Evolutionary conservation across 2,888 invertebrate genomes (phyloP).

Genomic region (Thumatha senex): DNA sequence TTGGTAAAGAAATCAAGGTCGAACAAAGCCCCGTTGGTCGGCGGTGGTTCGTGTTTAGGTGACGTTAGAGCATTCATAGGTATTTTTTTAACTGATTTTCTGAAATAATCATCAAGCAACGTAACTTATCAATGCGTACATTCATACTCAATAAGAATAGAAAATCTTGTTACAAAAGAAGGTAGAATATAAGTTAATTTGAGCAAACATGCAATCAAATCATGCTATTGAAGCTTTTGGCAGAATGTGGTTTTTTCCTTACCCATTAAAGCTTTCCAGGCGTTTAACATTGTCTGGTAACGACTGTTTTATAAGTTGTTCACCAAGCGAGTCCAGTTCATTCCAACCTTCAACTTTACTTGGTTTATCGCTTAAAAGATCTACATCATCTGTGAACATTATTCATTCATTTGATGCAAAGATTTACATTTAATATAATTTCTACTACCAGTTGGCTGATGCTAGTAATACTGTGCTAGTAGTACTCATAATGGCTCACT

Average conservation of each 20-base stretch:
- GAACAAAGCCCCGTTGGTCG: constrained; percentile 56
- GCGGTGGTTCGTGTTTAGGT: constrained; percentile 52
- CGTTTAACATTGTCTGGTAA: constrained; percentile 77
- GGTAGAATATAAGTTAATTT: no score
- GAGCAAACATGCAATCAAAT: no score
- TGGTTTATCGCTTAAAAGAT: constrained; percentile 54
- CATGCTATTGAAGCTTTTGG: no score
- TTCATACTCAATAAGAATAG: no score
- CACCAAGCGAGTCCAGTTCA: constrained; percentile 91
- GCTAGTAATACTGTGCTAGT: no score
- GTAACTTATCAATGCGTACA: no score
- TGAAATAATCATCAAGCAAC: constrained; percentile 46
- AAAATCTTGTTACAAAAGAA: no score
- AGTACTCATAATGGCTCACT: no score
- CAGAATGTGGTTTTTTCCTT: constrained; percentile 5
- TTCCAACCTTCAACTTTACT: constrained; percentile 84
- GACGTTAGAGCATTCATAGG: constrained; percentile 85
- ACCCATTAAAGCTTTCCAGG: constrained; percentile 68
- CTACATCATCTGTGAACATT: constrained; percentile 59
- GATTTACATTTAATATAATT: no score
- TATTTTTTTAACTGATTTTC: constrained; percentile 82
- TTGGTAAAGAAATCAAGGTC: constrained; percentile 81
- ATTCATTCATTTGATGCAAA: no score
- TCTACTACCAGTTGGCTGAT: no score
- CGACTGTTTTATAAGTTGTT: constrained; percentile 89